Conservation (phyloP, 2,888 invertebrate genomes). For the Diarsia dahlii region DNA sequence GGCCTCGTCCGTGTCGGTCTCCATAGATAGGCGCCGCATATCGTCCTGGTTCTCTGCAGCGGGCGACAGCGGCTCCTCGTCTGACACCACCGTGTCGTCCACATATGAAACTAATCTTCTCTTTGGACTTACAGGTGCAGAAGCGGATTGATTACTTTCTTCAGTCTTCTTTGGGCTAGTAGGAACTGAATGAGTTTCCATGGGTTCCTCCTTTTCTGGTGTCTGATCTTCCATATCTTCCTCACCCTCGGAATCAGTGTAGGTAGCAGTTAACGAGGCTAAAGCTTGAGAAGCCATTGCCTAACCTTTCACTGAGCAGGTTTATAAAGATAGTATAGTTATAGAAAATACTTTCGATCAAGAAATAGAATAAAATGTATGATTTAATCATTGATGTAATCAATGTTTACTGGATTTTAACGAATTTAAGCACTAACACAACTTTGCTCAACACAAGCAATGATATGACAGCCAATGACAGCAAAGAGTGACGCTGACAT, state of each 20-base stretch:
- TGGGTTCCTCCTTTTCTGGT: slow-evolving; percentile 87
- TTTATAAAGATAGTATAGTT: neutral
- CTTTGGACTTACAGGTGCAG: slow-evolving; percentile 88
- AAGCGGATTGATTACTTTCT: slow-evolving; percentile 78
- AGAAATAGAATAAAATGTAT: neutral
- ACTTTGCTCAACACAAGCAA: neutral
- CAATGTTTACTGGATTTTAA: neutral
- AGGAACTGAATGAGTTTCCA: slow-evolving; percentile 79
- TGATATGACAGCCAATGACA: neutral
- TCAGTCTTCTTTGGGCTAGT: slow-evolving; percentile 78
- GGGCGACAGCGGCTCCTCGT: slow-evolving; percentile 92
- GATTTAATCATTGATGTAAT: too few species aligned
- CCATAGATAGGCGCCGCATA: slow-evolving; percentile 88
- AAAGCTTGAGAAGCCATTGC: slow-evolving; percentile 92
- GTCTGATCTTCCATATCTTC: slow-evolving; percentile 93
- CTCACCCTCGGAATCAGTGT: slow-evolving; percentile 98
- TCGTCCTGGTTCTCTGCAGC: slow-evolving; percentile 85
- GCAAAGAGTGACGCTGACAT: neutral
- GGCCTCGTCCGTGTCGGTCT: slow-evolving; percentile 87
- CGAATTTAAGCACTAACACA: neutral
- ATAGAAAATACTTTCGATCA: neutral
- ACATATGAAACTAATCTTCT: slow-evolving; percentile 92
- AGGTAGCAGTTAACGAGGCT: slow-evolving; percentile 96
- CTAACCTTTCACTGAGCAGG: neutral
- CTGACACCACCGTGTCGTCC: slow-evolving; percentile 94